These are phyloP conservation scores for Synergus japonicus DNA, from an alignment of 2,888 invertebrate species.

Conservation along the genomic window DNA sequence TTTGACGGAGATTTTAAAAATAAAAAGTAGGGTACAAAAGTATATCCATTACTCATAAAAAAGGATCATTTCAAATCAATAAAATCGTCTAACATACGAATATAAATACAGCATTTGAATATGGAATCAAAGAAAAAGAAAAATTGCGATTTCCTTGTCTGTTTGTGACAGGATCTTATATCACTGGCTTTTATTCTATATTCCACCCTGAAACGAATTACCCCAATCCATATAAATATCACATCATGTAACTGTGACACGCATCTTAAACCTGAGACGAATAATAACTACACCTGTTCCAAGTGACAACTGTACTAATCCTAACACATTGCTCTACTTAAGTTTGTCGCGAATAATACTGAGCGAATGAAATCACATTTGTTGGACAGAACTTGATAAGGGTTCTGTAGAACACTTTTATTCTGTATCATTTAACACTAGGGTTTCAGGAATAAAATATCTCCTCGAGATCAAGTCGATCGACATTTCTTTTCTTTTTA, in stretches of 20 bases:
- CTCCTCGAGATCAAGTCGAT: not conserved
- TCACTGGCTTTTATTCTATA: not conserved
- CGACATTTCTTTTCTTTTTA: not conserved
- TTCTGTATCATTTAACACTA: not conserved
- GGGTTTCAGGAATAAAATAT: not conserved
- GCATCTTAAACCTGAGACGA: slow-evolving; percentile 22
- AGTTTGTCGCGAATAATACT: not conserved
- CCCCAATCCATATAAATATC: slow-evolving; percentile 26
- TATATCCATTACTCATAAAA: not conserved
- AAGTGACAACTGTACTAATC: slow-evolving; percentile 17
- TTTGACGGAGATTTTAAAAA: too few species aligned
- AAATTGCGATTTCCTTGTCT: not conserved
- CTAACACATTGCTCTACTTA: slow-evolving; percentile 32
- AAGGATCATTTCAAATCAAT: not conserved
- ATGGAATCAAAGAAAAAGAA: not conserved
- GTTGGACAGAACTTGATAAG: slow-evolving; percentile 8
- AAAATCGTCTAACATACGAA: not conserved
- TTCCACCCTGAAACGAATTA: not conserved
- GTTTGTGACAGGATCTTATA: not conserved
- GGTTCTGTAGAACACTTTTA: not conserved
- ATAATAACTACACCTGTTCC: slow-evolving; percentile 32
- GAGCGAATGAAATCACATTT: slow-evolving; percentile 1
- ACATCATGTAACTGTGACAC: slow-evolving; percentile 35
- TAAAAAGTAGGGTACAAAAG: not conserved
- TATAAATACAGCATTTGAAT: not conserved